Evolutionary conservation across 2,113 vertebrate genomes (phyloP), one percentile per base, ranked within the genome.

Genomic region (Cyphotilapia sp.): DNA sequence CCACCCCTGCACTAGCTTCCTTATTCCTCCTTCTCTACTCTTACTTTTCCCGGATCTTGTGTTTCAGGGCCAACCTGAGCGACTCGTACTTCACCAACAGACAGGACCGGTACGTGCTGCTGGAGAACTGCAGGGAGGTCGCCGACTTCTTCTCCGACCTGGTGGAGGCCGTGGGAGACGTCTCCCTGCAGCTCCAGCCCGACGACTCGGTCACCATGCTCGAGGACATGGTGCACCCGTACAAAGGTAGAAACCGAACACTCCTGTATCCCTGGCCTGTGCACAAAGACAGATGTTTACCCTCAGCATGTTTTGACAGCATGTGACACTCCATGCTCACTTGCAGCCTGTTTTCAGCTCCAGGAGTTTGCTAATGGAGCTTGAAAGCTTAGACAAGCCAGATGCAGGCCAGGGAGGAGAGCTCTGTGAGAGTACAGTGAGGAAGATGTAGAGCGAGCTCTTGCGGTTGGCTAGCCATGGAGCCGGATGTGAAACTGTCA

Each of bases 61-160:
- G 27, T 80, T 33, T 17, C 90, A 99, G 99, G 0, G 99, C 98
- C 45, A 99, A 99, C 96, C 96, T 99, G 95, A 99, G 99, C 61
- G 98, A 99, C 92, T 98, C 98, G 40, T 99, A 99, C 96, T 99
- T 99, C 96, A 99, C 98, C 93, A 99, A 99, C 87, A 97, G 99
- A 10, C 99, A 99, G 96, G 99, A 99, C 94, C 98, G 98, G 66
- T 99, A 99, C n/a, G 96, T 99, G 69, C 95, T 99, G 90, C 95
- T 99, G 93, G 97, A 96, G 96, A 97, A 98, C 95, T 99, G 98
- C 49, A 80, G 91, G 0, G 97, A 99, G 91, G 93, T 99, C 0
- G 98, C 98, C 0, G 97, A 99, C 95, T 99, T 99, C 96, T 99
- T 99, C 95, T 96, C 97, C 0, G 97, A 98, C 57, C 96, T 99